Evolutionary conservation across 2,888 invertebrate genomes (phyloP), one percentile per base, ranked within the genome.

Genomic region (Nymphalis c-album): DNA sequence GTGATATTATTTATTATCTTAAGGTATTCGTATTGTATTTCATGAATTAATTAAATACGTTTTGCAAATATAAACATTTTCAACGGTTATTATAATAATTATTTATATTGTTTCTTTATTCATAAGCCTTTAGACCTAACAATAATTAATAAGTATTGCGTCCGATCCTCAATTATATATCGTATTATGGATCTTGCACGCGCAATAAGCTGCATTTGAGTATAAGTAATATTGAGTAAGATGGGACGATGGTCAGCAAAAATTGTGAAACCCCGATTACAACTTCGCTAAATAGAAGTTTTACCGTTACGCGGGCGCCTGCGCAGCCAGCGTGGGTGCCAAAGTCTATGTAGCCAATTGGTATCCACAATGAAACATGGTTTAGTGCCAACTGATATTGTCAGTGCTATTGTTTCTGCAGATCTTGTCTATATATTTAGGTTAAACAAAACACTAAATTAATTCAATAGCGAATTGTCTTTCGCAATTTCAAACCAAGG

Each of bases 161-260:
- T 46, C 53, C 26, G 1, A 35, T 55, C 5, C n/a, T 35, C n/a
- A 16, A 10, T 18, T 62, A 45, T n/a, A 40, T 62, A 61, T 62
- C 18, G n/a, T 63, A 66, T 46, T 51, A 51, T 18, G 20, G 7
- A 35, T 26, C 47, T n/a, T 20, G 31, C 3, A 18, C 35, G 58
- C 60, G 61, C 40, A 62, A 63, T 51, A 68, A 47, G 64, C 62
- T 63, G 64, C 63, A 66, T 70, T 67, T 67, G 69, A 70, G 68
- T 64, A 77, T 86, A 85, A 78, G 79, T 74, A 85, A 75, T 76
- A 78, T 87, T 87, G 82, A 78, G 86, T 77, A 87, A 87, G 77
- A 66, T 69, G 65, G 64, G 73, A 73, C 78, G 82, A 85, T 83
- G 85, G 85, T 78, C 84, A 82, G 82, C 71, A 73, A 73, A 72